Base-by-base conservation (phyloP, 2,888 invertebrate genomes). In the Agrilus cyanescens region DNA sequence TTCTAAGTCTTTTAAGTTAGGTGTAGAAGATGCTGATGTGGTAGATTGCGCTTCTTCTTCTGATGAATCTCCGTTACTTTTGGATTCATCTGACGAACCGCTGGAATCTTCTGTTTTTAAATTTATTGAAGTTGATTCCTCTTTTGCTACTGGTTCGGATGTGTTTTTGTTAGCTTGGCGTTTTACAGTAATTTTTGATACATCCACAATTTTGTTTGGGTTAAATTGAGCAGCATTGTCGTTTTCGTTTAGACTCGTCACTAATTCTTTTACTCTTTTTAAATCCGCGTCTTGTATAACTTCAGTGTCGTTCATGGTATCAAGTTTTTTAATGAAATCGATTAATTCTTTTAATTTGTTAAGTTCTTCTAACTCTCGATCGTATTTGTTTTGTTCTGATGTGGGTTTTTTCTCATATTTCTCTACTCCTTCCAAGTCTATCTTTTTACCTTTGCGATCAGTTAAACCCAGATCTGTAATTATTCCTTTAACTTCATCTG, bases 1-100 rank as follows among this genome's bases (percentile, higher is more conserved):
- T 58, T 81, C 85, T 40, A 87, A 65, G 56, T 82, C 85, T 34
- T 73, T 66, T 31, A 81, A 62, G 37, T 77, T 78, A 12, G 76
- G 72, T 32, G 59, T 57, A 18, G 49, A 49, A 2, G 66, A 44
- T 50, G 67, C 57, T 50, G 64, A 64, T 1, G 65, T 62, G 12
- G 61, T 55, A 7, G 53, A 53, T 12, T n/a, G 32, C 0, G 30
- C 20, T n/a, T 33, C 33, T 33, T 25, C 25, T 25, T 25, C 39
- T 10, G 38, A n/a, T 7, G 29, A 38, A 61, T 63, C 34, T 33
- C 57, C 58, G 12, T 50, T 35, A 10, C 48, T n/a, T 6, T 50
- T 37, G 8, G 49, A 31, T 1, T 40, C 32, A 20, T 45, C 42
- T 7, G 43, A 42, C 2, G 47, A 48, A 4, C 46, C 46, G 7